A percentile compares a stretch with the other conserved stretches of the same genome.
Conservation (phyloP, 1,140 invertebrate genomes). For the Camponotus floridanus region DNA sequence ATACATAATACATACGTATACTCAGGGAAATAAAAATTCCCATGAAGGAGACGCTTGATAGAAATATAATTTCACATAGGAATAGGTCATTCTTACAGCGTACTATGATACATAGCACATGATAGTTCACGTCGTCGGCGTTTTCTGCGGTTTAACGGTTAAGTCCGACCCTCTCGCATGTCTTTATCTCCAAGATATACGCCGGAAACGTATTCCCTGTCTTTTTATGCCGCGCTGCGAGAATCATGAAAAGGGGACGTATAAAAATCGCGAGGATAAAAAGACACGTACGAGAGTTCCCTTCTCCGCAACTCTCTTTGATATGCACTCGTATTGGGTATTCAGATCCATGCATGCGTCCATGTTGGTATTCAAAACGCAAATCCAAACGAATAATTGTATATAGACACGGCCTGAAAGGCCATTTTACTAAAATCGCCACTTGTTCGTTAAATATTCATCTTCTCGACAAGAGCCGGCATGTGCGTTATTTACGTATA, state of each 20-base stretch:
- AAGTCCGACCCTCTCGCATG: slow-evolving; percentile 7
- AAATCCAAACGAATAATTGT: slow-evolving; percentile 29
- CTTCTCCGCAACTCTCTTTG: slow-evolving; percentile 3
- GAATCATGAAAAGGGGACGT: slow-evolving; percentile 38
- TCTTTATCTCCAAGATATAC: slow-evolving; percentile 47
- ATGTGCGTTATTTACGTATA: neutral
- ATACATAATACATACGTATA: neutral
- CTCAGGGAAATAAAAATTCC: neutral
- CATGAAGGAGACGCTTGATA: neutral
- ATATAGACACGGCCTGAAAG: neutral
- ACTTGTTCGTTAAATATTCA: slow-evolving; percentile 36
- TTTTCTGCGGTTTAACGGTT: slow-evolving; percentile 47
- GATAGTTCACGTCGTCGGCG: slow-evolving; percentile 49
- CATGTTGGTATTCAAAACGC: neutral
- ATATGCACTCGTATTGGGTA: slow-evolving; percentile 12
- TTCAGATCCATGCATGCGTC: slow-evolving; percentile 13
- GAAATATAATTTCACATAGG: slow-evolving; percentile 26
- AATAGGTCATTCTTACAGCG: slow-evolving; percentile 27
- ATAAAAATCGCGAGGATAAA: slow-evolving; percentile 47
- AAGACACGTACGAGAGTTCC: neutral
- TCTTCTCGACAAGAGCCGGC: neutral
- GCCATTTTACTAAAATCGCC: slow-evolving; percentile 28
- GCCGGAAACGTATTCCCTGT: slow-evolving; percentile 51
- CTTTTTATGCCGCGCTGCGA: slow-evolving; percentile 38
- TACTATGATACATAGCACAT: slow-evolving; percentile 31